Evolutionary conservation across 2,888 invertebrate species (phyloP), one percentile per base, ranked within the genome.

Genomic region (Neoaliturus tenellus): DNA sequence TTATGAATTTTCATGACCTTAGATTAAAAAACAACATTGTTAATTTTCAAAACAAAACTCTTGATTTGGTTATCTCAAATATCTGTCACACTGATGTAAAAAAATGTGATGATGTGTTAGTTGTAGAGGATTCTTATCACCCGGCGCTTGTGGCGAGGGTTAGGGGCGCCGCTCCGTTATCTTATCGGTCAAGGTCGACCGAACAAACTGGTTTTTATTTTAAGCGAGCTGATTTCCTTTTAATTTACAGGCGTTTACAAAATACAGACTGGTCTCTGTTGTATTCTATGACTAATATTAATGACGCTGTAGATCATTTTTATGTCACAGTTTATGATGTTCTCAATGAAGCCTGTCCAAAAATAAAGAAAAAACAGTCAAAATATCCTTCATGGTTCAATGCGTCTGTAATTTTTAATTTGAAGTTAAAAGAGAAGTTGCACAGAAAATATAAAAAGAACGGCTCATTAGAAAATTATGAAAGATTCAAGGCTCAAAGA

Each of bases 11-110:
- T n/a, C n/a, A 69, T 33, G 35, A 33, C 10, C 17, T 69, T 12
- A 69, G n/a, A 33, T 10, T 69, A 69, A 69, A 69, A 33, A 69
- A 69, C 17, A 31, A 69, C n/a, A 33, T 69, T 69, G 8, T 25
- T 31, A 69, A 69, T 69, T 31, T 33, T 33, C 69, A 33, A 33
- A n/a, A 33, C n/a, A 69, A 69, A 69, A 69, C 33, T 17, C 69
- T 69, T n/a, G 69, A 69, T 69, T 28, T 69, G 5, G n/a, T 69
- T 28, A 28, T 69, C n/a, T 69, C 69, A 69, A 69, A 69, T 17
- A 28, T 31, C 8, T 4, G 33, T 14, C 31, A 69, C 33, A 4
- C 33, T 33, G 33, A 69, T 69, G 69, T 44, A 17, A 12, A 44
- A 44, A 12, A 12, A 44, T 44, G 44, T 69, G 69, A 69, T 14